These are phyloP conservation scores for Bradynema listronoti DNA, from an alignment of 1,140 invertebrate species.

Conservation along the genomic window DNA sequence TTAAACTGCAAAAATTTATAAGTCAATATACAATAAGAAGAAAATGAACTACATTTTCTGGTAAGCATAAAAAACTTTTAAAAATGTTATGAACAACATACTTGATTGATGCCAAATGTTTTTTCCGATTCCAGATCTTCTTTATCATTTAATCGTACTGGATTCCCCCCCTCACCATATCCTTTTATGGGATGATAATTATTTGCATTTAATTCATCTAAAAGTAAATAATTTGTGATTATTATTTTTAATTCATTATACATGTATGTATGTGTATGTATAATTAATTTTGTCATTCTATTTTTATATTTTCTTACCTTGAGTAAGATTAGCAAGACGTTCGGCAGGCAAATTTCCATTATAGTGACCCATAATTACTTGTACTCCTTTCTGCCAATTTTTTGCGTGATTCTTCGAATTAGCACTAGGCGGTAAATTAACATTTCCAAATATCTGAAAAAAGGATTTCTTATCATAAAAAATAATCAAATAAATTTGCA, in stretches of 20 bases:
- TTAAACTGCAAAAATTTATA: conserved; percentile 96
- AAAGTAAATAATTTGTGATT: conserved; percentile 16
- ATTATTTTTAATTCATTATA: conserved; percentile 4
- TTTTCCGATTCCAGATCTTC: conserved; percentile 51
- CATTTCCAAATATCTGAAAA: conserved; percentile 15
- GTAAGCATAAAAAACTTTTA: conserved; percentile 69
- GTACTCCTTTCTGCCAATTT: conserved; percentile 24
- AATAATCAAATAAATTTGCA: background rate
- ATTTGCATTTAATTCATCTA: conserved; percentile 55
- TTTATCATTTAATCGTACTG: conserved; percentile 35
- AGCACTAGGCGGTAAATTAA: background rate
- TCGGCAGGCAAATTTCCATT: conserved; percentile 56
- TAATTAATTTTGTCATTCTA: too few species aligned
- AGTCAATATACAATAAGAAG: too few species aligned
- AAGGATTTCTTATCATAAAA: background rate
- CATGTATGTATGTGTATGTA: conserved; percentile 4
- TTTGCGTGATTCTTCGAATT: background rate
- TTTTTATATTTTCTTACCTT: too few species aligned
- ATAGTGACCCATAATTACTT: conserved; percentile 55
- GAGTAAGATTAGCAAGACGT: conserved; percentile 39
- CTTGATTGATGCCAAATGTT: conserved; percentile 66
- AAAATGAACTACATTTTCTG: conserved; percentile 95
- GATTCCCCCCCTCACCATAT: conserved; percentile 42
- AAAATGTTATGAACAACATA: conserved; percentile 65
- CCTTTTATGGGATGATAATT: conserved; percentile 44